Evolutionary conservation across 2,113 vertebrate genomes (phyloP).

Genomic region (Suncus etruscus): DNA sequence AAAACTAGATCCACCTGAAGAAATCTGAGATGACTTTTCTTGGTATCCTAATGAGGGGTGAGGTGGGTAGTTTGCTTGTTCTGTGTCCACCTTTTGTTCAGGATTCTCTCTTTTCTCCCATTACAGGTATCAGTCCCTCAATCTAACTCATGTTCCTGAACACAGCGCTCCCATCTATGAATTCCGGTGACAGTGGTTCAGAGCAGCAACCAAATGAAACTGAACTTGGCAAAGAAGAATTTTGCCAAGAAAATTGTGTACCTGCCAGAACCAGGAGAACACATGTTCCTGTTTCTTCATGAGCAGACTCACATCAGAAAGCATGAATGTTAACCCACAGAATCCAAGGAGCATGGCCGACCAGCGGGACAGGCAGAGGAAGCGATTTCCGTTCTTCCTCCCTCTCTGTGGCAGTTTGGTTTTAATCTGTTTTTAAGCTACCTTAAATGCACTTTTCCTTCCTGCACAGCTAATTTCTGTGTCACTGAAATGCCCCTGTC

Average conservation of each 20-base stretch:
- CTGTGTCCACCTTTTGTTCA: background rate
- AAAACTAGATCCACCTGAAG: background rate
- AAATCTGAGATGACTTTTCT: background rate
- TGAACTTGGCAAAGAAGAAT: conserved; percentile 84
- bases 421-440: conserved; percentile 86
- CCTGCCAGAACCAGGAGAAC: conserved; percentile 83
- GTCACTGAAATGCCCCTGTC: conserved; percentile 79
- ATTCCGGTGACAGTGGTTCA: conserved; percentile 94
- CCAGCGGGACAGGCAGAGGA: conserved; percentile 59
- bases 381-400: conserved; percentile 75
- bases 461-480: conserved; percentile 86
- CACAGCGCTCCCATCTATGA: conserved; percentile 98
- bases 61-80: too few relatives aligned
- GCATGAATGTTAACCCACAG: conserved; percentile 84
- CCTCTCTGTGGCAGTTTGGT: conserved; percentile 83
- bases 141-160: conserved; percentile 95
- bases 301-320: conserved; percentile 84
- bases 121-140: conserved; percentile 97
- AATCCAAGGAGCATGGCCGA: conserved; percentile 78
- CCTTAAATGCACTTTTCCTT: conserved; percentile 87
- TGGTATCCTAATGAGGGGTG: too few relatives aligned
- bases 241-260: conserved; percentile 85
- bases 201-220: conserved; percentile 78
- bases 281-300: conserved; percentile 84
- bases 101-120: conserved; percentile 29